Conservation (phyloP, 2,113 vertebrate genomes). For the Rhineura floridana region DNA sequence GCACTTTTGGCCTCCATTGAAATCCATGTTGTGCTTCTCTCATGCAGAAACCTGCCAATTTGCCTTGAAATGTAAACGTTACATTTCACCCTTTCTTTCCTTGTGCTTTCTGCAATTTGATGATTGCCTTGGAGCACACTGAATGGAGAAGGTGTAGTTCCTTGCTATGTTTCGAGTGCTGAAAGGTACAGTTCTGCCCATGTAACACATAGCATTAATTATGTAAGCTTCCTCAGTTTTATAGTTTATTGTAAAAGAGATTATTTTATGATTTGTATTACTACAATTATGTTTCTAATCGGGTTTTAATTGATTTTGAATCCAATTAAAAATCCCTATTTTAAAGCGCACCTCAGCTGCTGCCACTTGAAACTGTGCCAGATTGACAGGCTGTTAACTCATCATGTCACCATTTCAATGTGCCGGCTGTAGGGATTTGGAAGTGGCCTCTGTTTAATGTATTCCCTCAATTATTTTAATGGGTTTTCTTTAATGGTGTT, state of each 20-base stretch:
- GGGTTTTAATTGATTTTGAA: constrained; percentile 80
- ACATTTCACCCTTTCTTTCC: constrained; percentile 22
- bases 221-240: constrained; percentile 61
- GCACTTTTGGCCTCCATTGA: too few relatives aligned
- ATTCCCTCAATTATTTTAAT: constrained; percentile 37
- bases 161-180: background rate
- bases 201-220: constrained; percentile 58
- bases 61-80: background rate
- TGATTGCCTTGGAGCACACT: constrained; percentile 19
- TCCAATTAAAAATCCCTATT: constrained; percentile 70
- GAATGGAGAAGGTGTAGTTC: background rate
- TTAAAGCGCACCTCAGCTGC: constrained; percentile 74
- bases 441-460: constrained; percentile 61
- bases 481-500: constrained; percentile 41
- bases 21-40: background rate
- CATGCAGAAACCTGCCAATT: background rate
- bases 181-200: constrained; percentile 21
- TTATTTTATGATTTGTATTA: constrained; percentile 75
- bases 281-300: constrained; percentile 76
- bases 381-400: constrained; percentile 59
- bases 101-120: background rate
- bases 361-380: constrained; percentile 64
- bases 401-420: constrained; percentile 60
- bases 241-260: constrained; percentile 75
- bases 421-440: constrained; percentile 49